These are phyloP conservation scores for Thalpophila matura DNA, from an alignment of 2,888 invertebrate species.

Conservation along the genomic window DNA sequence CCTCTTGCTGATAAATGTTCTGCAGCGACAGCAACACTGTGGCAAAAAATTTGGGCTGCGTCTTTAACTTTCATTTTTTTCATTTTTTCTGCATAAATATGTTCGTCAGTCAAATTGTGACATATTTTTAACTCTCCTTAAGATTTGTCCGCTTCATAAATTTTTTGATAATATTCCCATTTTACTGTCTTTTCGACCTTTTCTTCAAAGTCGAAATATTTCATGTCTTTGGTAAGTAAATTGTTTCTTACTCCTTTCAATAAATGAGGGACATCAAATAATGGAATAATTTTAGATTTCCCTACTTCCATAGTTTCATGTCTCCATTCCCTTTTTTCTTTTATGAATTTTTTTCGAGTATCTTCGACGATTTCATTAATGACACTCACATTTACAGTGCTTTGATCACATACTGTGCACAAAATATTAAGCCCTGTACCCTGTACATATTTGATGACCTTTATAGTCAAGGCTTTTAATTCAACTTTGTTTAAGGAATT, in stretches of 20 bases:
- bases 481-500: not conserved
- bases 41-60: constrained; percentile 14
- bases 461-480: not conserved
- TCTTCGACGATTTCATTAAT: constrained; percentile 5
- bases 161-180: constrained; percentile 28
- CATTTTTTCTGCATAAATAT: constrained; percentile 16
- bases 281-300: constrained; percentile 2
- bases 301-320: constrained; percentile 1
- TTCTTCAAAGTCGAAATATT: constrained; percentile 4
- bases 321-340: constrained; percentile 5
- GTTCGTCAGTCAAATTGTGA: constrained; percentile 7
- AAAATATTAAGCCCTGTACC: not conserved
- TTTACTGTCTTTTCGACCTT: constrained; percentile 12
- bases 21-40: constrained; percentile 5
- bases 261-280: constrained; percentile 22
- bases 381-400: constrained; percentile 1
- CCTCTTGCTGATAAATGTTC: constrained; percentile 23
- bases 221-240: constrained; percentile 13
- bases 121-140: constrained; percentile 22
- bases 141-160: constrained; percentile 9
- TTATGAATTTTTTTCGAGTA: not conserved
- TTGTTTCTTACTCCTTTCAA: constrained; percentile 17
- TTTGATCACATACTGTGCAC: not conserved
- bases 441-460: not conserved
- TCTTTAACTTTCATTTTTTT: constrained; percentile 13